Conservation (phyloP, 2,113 vertebrate genomes). For the Thymallus thymallus region DNA sequence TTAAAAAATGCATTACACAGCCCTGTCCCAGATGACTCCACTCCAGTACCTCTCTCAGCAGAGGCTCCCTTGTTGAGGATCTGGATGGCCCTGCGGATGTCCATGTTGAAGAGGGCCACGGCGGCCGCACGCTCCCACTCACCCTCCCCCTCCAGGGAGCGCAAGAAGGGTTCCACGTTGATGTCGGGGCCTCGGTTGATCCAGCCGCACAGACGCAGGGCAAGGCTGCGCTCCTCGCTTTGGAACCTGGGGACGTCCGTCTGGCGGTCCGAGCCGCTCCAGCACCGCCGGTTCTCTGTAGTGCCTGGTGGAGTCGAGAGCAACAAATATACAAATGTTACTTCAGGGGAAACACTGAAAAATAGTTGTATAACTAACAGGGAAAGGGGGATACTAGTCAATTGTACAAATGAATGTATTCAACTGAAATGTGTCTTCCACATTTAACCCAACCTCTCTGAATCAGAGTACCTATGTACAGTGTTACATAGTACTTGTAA, state of each 20-base stretch:
- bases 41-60: conserved; percentile 82
- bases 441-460: too few species aligned
- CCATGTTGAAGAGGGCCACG: conserved; percentile 94
- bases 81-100: conserved; percentile 93
- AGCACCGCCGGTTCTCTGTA: conserved; percentile 85
- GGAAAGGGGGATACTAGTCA: too few species aligned
- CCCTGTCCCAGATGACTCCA: background rate
- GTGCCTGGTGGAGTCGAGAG: conserved; percentile 72
- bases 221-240: conserved; percentile 91
- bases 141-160: conserved; percentile 87
- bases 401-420: too few species aligned
- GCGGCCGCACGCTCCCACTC: conserved; percentile 96
- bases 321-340: background rate
- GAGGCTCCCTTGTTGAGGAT: conserved; percentile 95
- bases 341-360: background rate
- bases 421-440: too few species aligned
- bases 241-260: conserved; percentile 83
- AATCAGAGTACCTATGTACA: too few species aligned
- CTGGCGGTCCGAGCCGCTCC: conserved; percentile 88
- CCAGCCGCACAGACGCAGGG: conserved; percentile 95
- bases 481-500: background rate
- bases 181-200: conserved; percentile 85
- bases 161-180: conserved; percentile 89
- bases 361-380: too few species aligned
- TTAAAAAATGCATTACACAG: too few species aligned